Percentiles rank a stretch among this genome's conserved stretches.
These are phyloP conservation scores for Talpa occidentalis DNA, from an alignment of 2,113 vertebrate genomes.

Conservation along the genomic window DNA sequence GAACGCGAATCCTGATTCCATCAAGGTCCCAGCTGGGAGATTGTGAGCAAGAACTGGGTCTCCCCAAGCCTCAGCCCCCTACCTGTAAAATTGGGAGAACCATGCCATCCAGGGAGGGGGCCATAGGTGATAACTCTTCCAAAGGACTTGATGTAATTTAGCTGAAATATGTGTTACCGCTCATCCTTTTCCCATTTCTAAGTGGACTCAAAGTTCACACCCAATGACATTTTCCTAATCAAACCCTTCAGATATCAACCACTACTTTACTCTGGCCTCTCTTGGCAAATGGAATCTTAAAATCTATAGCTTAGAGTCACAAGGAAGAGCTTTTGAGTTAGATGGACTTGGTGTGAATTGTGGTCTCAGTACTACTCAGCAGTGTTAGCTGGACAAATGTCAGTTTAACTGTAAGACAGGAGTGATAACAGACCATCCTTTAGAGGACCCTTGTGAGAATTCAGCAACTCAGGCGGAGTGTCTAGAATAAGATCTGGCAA, in stretches of 20 bases:
- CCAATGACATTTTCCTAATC: neutral
- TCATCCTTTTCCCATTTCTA: neutral
- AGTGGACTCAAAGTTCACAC: neutral
- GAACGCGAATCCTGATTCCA: neutral
- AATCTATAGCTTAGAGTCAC: neutral
- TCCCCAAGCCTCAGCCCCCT: neutral
- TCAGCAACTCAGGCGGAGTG: neutral
- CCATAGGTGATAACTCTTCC: neutral
- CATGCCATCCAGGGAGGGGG: accelerated
- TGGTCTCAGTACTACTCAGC: neutral
- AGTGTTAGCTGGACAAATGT: neutral
- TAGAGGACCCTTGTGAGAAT: neutral
- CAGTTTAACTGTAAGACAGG: neutral
- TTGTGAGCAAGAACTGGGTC: neutral
- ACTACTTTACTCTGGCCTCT: neutral
- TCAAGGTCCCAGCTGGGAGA: neutral
- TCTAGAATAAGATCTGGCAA: neutral
- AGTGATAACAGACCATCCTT: neutral
- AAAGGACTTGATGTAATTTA: neutral
- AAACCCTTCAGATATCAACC: neutral
- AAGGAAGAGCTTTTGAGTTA: neutral
- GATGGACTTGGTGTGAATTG: neutral
- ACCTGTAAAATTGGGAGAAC: neutral
- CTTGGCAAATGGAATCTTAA: neutral
- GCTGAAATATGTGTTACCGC: neutral